A percentile compares a stretch with the other conserved stretches of the same genome.
These are phyloP conservation scores for Eriocheir sinensis DNA, from an alignment of 1,140 invertebrate species.

Conservation along the genomic window DNA sequence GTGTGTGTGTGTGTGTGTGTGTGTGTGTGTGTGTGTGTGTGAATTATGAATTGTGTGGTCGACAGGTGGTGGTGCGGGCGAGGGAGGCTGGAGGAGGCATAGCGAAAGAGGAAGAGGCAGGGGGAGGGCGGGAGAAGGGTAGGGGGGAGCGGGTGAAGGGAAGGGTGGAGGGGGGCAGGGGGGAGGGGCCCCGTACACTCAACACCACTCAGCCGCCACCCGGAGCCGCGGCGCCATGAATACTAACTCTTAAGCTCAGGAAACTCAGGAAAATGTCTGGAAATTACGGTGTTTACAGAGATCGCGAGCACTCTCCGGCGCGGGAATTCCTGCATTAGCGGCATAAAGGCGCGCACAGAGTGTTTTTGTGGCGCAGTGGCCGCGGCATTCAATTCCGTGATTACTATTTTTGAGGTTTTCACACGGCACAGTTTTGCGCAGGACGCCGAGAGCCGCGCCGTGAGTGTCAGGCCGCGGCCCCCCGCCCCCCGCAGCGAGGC, in stretches of 20 bases:
- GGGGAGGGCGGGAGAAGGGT: not conserved
- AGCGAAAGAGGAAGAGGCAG: not conserved
- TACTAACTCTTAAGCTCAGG: slow-evolving; percentile 28
- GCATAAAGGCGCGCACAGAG: not conserved
- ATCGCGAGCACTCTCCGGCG: not conserved
- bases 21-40: slow-evolving; percentile 30
- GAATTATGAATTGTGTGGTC: not conserved
- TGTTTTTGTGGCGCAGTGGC: not conserved
- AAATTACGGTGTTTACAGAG: slow-evolving; percentile 44
- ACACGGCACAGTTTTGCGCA: not conserved
- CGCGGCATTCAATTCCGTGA: slow-evolving; percentile 33
- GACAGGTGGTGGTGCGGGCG: too few relatives aligned
- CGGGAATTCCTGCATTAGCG: slow-evolving; percentile 35
- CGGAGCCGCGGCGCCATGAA: not conserved
- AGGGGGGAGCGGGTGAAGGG: not conserved
- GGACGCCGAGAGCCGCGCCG: not conserved
- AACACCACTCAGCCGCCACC: not conserved
- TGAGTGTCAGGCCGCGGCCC: not conserved
- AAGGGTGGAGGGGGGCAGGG: not conserved
- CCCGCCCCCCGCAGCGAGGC: not conserved
- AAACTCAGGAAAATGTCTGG: slow-evolving; percentile 38
- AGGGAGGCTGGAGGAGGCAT: too few relatives aligned
- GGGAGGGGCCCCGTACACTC: not conserved
- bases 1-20: slow-evolving; percentile 36
- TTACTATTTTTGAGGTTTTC: slow-evolving; percentile 56